Evolutionary conservation across 2,888 invertebrate genomes (phyloP), one percentile per base, ranked within the genome.

Genomic region (Dryobotodes eremita): DNA sequence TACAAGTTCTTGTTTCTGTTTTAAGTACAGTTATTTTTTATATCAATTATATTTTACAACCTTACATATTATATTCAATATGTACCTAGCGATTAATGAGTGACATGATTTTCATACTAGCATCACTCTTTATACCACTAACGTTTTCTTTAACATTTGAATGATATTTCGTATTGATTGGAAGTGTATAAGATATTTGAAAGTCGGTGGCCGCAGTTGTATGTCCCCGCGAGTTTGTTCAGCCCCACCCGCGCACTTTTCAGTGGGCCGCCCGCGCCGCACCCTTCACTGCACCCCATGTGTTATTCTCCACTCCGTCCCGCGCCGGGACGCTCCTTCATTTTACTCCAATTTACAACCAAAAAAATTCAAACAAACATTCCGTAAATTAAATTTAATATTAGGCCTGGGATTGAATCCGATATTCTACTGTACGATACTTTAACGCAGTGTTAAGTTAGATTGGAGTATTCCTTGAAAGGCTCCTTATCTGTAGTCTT

Each of bases 171-270:
- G 31, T 75, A 84, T 84, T 72, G 83, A 84, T 78, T 86, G 59
- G 36, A 61, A 76, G 20, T 69, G 76, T 79, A 71, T 61, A 85
- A 88, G 86, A 89, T 87, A 91, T 90, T 88, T 70, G 84, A 91
- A 94, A 92, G 90, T 85, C 89, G 70, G 76, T 36, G 82, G 87
- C 82, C 82, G 88, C 86, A 90, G 90, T 93, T 95, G 96, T 82
- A 92, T 92, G 95, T 95, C 96, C 97, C 95, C 97, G 97, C 97
- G 97, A 97, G 97, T 97, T 97, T 96, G 97, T 96, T 96, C 96
- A 96, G 96, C 96, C 96, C 96, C 96, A 95, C 96, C 97, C 96
- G 96, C 96, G 96, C 95, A 96, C 96, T 96, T 96, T 96, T 96
- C 96, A 96, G 96, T 95, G 96, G 95, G 96, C 95, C 95, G 92